phyloP scores from a whole-genome alignment of 2,888 invertebrate species.

The Cinara cedri region DNA sequence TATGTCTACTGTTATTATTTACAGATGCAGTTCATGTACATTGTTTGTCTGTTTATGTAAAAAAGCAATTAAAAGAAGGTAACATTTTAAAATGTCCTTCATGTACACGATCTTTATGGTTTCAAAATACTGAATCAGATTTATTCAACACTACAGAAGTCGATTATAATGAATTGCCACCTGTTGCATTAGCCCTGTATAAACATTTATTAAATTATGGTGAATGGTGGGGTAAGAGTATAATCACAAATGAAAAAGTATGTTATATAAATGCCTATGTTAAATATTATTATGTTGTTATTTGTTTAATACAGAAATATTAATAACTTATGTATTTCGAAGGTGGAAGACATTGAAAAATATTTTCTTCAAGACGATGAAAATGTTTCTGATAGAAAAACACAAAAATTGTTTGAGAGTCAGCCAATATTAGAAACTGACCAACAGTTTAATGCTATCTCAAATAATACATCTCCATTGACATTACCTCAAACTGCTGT shows the following conservation, averaged over 20 bases:
- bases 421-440: not conserved
- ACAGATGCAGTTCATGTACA: conserved; percentile 29
- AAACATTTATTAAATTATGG: conserved; percentile 30
- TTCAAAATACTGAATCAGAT: not conserved
- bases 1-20: not conserved
- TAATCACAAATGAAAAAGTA: conserved; percentile 35
- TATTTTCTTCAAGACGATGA: conserved; percentile 25
- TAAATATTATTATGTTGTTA: not conserved
- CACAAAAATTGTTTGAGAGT: conserved; percentile 8
- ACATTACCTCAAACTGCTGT: not conserved
- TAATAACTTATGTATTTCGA: not conserved
- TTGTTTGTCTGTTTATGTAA: conserved; percentile 36
- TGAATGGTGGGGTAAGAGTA: conserved; percentile 28
- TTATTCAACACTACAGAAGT: not conserved
- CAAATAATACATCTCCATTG: not conserved
- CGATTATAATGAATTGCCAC: conserved; percentile 18
- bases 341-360: conserved; percentile 28
- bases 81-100: conserved; percentile 38
- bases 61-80: conserved; percentile 27
- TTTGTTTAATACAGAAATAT: not conserved
- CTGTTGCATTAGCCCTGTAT: conserved; percentile 28
- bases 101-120: conserved; percentile 24
- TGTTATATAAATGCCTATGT: not conserved
- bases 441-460: not conserved
- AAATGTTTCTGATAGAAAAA: not conserved